Base-by-base conservation (phyloP, 2,113 vertebrate species). In the Grallaria varia region DNA sequence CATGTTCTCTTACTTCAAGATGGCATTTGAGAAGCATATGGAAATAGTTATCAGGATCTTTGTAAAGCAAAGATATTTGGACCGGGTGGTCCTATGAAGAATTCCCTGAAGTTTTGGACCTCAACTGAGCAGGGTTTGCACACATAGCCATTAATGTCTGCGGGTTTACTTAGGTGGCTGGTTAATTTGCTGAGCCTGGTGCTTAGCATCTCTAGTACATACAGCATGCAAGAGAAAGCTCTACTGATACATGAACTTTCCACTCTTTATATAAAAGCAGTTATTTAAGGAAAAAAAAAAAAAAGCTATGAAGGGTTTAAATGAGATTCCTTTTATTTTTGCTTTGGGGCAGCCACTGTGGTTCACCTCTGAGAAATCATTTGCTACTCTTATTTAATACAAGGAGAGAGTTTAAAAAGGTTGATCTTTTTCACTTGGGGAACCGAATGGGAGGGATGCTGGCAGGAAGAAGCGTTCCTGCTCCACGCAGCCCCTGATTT, bases 91-190 rank as follows among this genome's bases (percentile, higher is more conserved):
- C 58, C 49, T 50, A 60, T 39, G 69, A 49, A 92, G 39, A 94
- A 73, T 91, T 82, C 31, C 42, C 37, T 42, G 27, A 73, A 23
- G 35, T 79, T 89, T 76, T 71, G 42, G 45, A 59, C 10, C 21
- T 13, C 18, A 53, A 0, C 18, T 72, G 28, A 53, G 16, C 13
- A 85, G 73, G 66, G 52, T 62, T 45, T 91, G 33, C 18, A 64
- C 8, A 31, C 3, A 0, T 39, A 44, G 33, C 58, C 21, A 7
- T 82, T 91, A 69, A 1, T 0, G 0, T 69, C 56, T 84, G 15
- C 45, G 28, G 4, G 19, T 62, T 86, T 84, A 14, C 33, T 59
- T 58, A 73, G 9, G 19, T 55, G 40, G 73, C 10, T 39, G 23
- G 21, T 33, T 84, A 47, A 81, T 89, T 78, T 91, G 53, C n/a